These are phyloP conservation scores for Sterrhoptilus dennistouni DNA, from an alignment of 2,113 vertebrate species.

Conservation along the genomic window DNA sequence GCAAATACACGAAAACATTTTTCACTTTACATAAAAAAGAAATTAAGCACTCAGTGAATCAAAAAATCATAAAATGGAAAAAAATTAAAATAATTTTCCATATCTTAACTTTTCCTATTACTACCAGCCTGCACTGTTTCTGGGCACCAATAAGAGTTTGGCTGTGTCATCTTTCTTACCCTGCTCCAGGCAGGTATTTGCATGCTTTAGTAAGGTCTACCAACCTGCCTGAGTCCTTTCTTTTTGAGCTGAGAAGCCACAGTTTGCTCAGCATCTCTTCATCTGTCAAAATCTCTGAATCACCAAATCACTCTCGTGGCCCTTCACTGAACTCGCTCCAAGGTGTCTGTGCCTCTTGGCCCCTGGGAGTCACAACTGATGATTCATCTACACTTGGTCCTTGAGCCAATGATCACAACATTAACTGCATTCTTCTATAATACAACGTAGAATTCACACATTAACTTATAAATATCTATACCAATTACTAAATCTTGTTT, in stretches of 20 bases:
- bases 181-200: neutral
- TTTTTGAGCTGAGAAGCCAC: neutral
- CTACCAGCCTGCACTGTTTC: neutral
- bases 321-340: neutral
- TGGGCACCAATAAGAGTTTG: neutral
- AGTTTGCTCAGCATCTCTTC: neutral
- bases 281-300: neutral
- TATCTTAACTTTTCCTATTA: neutral
- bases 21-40: neutral
- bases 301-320: neutral
- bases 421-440: neutral
- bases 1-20: neutral
- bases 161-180: neutral
- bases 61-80: neutral
- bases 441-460: neutral
- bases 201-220: neutral
- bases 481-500: neutral
- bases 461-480: neutral
- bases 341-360: accelerated
- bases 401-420: neutral
- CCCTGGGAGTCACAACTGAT: neutral
- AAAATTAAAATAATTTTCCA: neutral
- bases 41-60: neutral
- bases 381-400: neutral
- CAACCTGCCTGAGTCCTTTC: neutral